Evolutionary conservation across 1,140 invertebrate species (phyloP).

Genomic region (Ectropis grisescens): DNA sequence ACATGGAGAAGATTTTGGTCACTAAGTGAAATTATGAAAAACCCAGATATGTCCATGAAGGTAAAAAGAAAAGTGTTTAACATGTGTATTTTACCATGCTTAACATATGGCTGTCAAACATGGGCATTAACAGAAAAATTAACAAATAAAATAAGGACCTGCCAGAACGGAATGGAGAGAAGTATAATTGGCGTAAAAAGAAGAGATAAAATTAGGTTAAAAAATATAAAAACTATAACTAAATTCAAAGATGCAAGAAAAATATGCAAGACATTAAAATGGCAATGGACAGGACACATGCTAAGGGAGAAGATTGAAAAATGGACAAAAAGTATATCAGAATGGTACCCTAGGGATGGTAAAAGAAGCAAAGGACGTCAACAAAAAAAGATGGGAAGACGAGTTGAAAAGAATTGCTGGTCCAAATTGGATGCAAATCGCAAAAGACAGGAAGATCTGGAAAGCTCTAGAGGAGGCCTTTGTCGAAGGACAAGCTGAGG

Average conservation of each 20-base stretch:
- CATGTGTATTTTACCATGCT: slow-evolving; percentile 13
- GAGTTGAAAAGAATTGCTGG: slow-evolving; percentile 14
- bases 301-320: slow-evolving; percentile 7
- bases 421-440: slow-evolving; percentile 9
- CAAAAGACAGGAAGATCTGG: slow-evolving; percentile 7
- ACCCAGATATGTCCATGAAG: slow-evolving; percentile 13
- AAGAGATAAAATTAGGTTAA: slow-evolving; percentile 9
- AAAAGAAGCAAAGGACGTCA: slow-evolving; percentile 17
- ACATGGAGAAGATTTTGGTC: slow-evolving; percentile 22
- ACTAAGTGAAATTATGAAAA: slow-evolving; percentile 18
- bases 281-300: slow-evolving; percentile 17
- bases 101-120: slow-evolving; percentile 18
- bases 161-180: slow-evolving; percentile 15
- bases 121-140: slow-evolving; percentile 14
- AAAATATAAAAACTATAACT: slow-evolving; percentile 11
- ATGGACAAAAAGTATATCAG: slow-evolving; percentile 9
- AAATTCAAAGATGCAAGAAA: slow-evolving; percentile 7
- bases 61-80: slow-evolving; percentile 16
- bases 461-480: slow-evolving; percentile 16
- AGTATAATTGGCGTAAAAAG: slow-evolving; percentile 8
- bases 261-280: slow-evolving; percentile 5
- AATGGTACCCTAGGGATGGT: slow-evolving; percentile 12
- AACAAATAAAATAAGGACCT: slow-evolving; percentile 11
- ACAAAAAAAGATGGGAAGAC: slow-evolving; percentile 14
- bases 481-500: slow-evolving; percentile 16